These are phyloP conservation scores for Heterodera schachtii DNA, from an alignment of 1,140 invertebrate genomes.

Conservation along the genomic window DNA sequence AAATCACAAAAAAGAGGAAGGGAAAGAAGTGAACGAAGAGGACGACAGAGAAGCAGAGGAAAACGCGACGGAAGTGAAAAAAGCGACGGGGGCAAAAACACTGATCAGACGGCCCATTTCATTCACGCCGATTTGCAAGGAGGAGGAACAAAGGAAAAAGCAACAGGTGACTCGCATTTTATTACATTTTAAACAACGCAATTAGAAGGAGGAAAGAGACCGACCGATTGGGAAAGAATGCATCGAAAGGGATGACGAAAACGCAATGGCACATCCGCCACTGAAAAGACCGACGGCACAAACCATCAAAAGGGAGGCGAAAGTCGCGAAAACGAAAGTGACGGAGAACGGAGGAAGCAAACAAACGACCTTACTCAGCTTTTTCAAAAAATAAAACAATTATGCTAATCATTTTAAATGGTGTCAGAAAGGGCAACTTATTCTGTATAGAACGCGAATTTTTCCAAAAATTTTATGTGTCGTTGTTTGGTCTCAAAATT, in stretches of 20 bases:
- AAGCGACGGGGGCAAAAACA: background rate
- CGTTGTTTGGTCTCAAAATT: no score
- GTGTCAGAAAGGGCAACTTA: no score
- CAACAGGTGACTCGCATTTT: no score
- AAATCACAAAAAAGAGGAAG: background rate
- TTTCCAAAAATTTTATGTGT: no score
- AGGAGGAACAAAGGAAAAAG: slow-evolving; percentile 5
- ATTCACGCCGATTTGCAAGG: background rate
- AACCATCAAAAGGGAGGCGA: background rate
- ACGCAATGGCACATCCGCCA: background rate
- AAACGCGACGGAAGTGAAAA: background rate
- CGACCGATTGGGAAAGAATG: background rate
- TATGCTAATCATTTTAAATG: no score
- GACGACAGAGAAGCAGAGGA: background rate
- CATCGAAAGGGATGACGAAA: background rate
- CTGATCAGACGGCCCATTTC: background rate
- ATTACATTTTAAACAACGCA: no score
- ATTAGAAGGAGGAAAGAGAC: background rate
- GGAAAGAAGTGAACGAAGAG: background rate
- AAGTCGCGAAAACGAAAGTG: background rate
- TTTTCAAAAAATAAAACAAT: background rate
- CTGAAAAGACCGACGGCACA: background rate
- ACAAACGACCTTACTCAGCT: background rate
- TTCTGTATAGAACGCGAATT: no score
- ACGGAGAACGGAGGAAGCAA: background rate